phyloP scores from a whole-genome alignment of 2,888 invertebrate genomes.

The Eledone cirrhosa region DNA sequence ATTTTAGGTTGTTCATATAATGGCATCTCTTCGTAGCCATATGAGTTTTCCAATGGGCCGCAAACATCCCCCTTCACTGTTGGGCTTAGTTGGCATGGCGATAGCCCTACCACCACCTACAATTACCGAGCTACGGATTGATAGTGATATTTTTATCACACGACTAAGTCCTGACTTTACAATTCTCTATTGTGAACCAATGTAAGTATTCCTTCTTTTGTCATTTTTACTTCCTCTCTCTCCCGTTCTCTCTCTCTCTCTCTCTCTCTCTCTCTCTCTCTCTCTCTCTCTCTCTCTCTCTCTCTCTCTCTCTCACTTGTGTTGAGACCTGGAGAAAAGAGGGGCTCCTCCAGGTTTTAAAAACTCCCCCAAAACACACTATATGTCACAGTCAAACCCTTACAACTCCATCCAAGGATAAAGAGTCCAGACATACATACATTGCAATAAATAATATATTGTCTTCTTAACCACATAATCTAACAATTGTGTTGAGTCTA shows the following conservation, averaged over 20 bases:
- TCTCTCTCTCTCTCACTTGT: background rate
- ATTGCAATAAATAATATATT: too few relatives aligned
- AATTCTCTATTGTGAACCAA: conserved; percentile 96
- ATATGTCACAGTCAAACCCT: too few relatives aligned
- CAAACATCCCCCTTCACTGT: conserved; percentile 70
- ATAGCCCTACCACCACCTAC: conserved; percentile 96
- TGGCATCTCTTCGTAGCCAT: conserved; percentile 91
- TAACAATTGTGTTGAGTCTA: too few relatives aligned
- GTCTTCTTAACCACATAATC: too few relatives aligned
- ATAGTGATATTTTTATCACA: conserved; percentile 87
- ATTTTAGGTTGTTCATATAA: conserved; percentile 86
- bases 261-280: too few relatives aligned
- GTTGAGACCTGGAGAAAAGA: background rate
- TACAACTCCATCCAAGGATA: too few relatives aligned
- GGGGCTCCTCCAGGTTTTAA: too few relatives aligned
- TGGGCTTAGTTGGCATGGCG: conserved; percentile 94
- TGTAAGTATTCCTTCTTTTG: conserved; percentile 72
- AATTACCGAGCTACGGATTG: conserved; percentile 94
- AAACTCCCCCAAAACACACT: too few relatives aligned
- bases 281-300: background rate
- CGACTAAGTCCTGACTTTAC: conserved; percentile 94
- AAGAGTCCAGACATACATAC: too few relatives aligned
- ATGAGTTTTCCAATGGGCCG: conserved; percentile 90
- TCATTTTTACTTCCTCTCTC: too few relatives aligned
- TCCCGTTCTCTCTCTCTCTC: too few relatives aligned